Base-by-base conservation (phyloP, 1,140 invertebrate genomes). In the Lepeophtheirus salmonis region DNA sequence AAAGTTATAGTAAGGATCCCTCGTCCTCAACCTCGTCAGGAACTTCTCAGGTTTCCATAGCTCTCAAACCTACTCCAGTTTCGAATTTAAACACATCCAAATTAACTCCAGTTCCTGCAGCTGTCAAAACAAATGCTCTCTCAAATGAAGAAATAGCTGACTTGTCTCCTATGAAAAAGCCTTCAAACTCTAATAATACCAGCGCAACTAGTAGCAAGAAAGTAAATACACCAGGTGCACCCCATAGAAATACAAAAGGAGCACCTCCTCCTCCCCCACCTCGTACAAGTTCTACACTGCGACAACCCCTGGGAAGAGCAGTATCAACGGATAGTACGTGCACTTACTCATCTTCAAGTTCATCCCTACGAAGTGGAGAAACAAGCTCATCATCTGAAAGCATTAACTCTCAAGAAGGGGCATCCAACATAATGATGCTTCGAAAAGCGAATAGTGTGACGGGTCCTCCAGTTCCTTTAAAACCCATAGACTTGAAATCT, bases 331-430 rank as follows among this genome's bases (percentile, higher is more conserved):
- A n/a, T 41, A n/a, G 30, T 10, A n/a, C n/a, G n/a, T n/a, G n/a
- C n/a, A n/a, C n/a, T n/a, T 41, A 41, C 30, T 41, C n/a, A 41
- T 41, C 30, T n/a, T 41, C 30, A 10, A n/a, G n/a, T n/a, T 41
- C 30, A 10, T 41, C 30, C 30, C 30, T 41, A 6, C 6, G n/a
- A n/a, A 41, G 30, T n/a, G 30, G 30, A 41, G 30, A 41, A 41
- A 41, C 30, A 6, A 41, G 30, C n/a, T 41, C 30, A 6, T 41
- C 30, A 6, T 41, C 30, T 41, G 66, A 69, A 25, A 69, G 68
- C 60, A 66, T 69, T 24, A 69, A 69, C 52, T 67, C 66, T 14
- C 68, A 69, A 62, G 68, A 69, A 51, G 66, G 65, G n/a, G 12
- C 55, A 14, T 23, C 51, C 25, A 61, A 41, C 30, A 41, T 41